phyloP scores from a whole-genome alignment of 2,888 invertebrate species.

The Conchocele bisecta region DNA sequence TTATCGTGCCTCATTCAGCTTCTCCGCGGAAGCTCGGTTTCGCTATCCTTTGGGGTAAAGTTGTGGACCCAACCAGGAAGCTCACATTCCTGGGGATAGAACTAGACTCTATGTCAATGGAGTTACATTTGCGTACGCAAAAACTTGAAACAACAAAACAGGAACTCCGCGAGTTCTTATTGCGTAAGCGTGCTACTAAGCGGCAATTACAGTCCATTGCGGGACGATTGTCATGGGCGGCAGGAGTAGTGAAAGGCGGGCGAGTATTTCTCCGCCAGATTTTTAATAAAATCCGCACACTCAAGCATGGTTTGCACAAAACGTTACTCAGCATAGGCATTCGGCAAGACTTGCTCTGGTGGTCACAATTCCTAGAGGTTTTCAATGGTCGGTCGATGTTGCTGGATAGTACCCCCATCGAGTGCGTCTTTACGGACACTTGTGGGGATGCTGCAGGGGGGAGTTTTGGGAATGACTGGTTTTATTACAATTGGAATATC shows the following conservation, averaged over 20 bases:
- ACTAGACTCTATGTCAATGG: not conserved
- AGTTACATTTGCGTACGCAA: not conserved
- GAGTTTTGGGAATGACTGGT: slow-evolving; percentile 8
- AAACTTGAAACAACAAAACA: too few species aligned
- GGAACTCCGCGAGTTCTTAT: not conserved
- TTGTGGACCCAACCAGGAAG: not conserved
- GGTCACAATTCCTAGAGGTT: slow-evolving; percentile 16
- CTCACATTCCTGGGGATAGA: not conserved
- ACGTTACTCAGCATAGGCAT: not conserved
- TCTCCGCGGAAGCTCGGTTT: slow-evolving; percentile 6
- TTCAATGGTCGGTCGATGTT: slow-evolving; percentile 24
- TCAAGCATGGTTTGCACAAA: slow-evolving; percentile 14
- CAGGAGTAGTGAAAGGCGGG: not conserved
- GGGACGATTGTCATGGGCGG: too few species aligned
- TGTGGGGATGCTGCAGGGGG: slow-evolving; percentile 21
- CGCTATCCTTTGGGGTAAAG: not conserved
- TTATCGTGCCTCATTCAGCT: not conserved
- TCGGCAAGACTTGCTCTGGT: slow-evolving; percentile 23
- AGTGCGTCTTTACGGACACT: slow-evolving; percentile 20
- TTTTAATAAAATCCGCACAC: too few species aligned
- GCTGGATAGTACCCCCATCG: slow-evolving; percentile 14
- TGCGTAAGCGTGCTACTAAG: not conserved
- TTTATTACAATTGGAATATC: slow-evolving; percentile 23
- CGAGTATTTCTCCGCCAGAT: slow-evolving; percentile 5
- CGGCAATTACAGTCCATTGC: not conserved